Base-by-base conservation (phyloP, 2,113 vertebrate genomes). In the Pavo muticus region DNA sequence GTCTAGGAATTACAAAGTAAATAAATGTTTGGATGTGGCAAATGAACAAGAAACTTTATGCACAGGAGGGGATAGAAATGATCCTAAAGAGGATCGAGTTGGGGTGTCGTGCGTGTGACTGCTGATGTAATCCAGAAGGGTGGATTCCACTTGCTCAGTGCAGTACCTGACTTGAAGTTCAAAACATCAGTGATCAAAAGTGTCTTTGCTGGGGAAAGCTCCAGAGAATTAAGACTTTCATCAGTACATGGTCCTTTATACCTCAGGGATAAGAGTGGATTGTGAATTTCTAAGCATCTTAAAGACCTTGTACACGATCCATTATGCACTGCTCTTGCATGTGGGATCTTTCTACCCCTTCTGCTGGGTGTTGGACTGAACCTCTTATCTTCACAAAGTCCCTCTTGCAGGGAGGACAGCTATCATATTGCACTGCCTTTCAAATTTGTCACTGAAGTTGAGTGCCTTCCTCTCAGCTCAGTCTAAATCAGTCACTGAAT, bases 1-100 rank as follows among this genome's bases (percentile, higher is more conserved):
- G 64, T 94, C 86, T 91, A 96, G 32, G 83, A 96, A 93, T 94
- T 90, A 87, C 84, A 84, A 95, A 95, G 82, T 75, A 91, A 87
- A 96, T 96, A 93, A 87, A 70, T 60, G 59, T 97, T 95, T 96
- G 97, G 95, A 89, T 78, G 19, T 29, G 54, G 84, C 50, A 84
- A 81, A 84, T 78, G 80, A 93, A 72, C 57, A 61, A 87, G 67
- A 29, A 72, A 61, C 47, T 90, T 87, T 52, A 68, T 50, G 21
- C 29, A 17, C 50, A 84, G 52, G 27, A 76, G 37, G 37, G 37
- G 7, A 14, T n/a, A 13, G 23, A 54, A 80, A 6, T 54, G 5
- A 10, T 63, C 74, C 63, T 74, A 7, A 35, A 32, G n/a, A 32
- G 27, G 20, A 40, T 35, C 37, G 19, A n/a, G 40, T 57, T 19